phyloP scores from a whole-genome alignment of 2,888 invertebrate genomes.

The Acleris literana region DNA sequence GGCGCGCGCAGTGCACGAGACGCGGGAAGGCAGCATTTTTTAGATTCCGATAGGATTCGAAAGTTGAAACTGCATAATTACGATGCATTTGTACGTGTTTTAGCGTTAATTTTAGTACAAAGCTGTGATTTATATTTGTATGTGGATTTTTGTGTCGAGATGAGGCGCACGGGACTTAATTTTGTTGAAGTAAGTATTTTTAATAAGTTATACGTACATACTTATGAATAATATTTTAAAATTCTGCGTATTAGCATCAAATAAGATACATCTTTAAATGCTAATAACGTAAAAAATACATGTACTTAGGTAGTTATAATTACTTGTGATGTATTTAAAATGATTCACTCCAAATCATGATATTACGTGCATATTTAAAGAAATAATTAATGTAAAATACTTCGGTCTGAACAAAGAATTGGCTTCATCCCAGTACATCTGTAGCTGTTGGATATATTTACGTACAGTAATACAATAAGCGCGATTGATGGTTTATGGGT shows the following conservation, averaged over 20 bases:
- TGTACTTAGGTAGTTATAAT: no score
- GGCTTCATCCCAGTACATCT: slow-evolving; percentile 29
- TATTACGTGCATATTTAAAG: background rate
- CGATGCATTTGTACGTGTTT: slow-evolving; percentile 52
- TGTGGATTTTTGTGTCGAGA: slow-evolving; percentile 48
- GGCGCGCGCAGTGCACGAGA: slow-evolving; percentile 48
- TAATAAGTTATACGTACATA: background rate
- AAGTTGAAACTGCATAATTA: slow-evolving; percentile 56
- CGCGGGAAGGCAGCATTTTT: slow-evolving; percentile 64
- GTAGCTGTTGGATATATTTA: slow-evolving; percentile 12
- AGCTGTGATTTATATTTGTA: slow-evolving; percentile 44
- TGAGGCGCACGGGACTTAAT: slow-evolving; percentile 48
- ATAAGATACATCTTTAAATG: background rate
- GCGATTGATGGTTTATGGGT: background rate
- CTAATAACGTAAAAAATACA: no score
- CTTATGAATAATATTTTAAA: background rate
- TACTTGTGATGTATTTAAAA: no score
- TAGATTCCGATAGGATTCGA: slow-evolving; percentile 64
- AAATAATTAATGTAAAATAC: slow-evolving; percentile 5
- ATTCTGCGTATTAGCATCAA: background rate
- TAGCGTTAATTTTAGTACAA: slow-evolving; percentile 48
- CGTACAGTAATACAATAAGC: slow-evolving; percentile 9
- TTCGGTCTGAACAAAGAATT: slow-evolving; percentile 29
- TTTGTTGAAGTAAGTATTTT: slow-evolving; percentile 57
- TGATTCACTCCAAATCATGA: background rate